Conservation (phyloP, 2,113 vertebrate genomes). For the Coregonus clupeaformis region DNA sequence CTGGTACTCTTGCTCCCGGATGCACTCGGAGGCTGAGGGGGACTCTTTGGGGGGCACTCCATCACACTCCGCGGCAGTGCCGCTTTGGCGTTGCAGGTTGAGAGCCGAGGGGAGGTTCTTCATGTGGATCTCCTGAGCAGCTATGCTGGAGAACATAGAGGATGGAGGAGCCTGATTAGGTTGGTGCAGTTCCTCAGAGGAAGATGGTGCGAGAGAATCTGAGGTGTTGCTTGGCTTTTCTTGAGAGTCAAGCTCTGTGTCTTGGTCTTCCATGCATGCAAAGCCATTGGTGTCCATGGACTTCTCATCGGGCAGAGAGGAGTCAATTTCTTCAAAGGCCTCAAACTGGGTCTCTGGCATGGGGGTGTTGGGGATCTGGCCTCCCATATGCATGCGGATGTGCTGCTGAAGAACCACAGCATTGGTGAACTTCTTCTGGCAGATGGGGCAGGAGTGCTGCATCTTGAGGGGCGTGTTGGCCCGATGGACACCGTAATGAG, state of each 20-base stretch:
- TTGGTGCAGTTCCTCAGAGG: slow-evolving; percentile 56
- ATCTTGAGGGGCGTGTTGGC: slow-evolving; percentile 86
- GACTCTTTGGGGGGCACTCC: slow-evolving; percentile 79
- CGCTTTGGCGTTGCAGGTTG: slow-evolving; percentile 83
- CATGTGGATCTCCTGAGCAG: slow-evolving; percentile 75
- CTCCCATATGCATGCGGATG: slow-evolving; percentile 98
- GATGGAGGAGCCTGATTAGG: slow-evolving; percentile 50
- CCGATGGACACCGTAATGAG: slow-evolving; percentile 92
- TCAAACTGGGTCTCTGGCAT: slow-evolving; percentile 81
- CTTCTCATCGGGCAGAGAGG: slow-evolving; percentile 65
- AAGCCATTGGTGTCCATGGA: slow-evolving; percentile 48
- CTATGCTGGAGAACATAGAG: slow-evolving; percentile 68
- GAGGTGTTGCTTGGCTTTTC: slow-evolving; percentile 64
- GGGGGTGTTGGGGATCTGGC: slow-evolving; percentile 93
- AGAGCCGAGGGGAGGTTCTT: slow-evolving; percentile 77
- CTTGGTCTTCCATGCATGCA: slow-evolving; percentile 73
- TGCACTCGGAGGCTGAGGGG: slow-evolving; percentile 45
- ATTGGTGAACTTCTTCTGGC: slow-evolving; percentile 98
- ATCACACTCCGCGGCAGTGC: slow-evolving; percentile 86
- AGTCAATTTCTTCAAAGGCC: slow-evolving; percentile 65
- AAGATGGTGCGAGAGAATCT: slow-evolving; percentile 33
- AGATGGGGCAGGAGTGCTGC: slow-evolving; percentile 97
- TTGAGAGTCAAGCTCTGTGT: slow-evolving; percentile 72
- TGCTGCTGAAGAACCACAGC: slow-evolving; percentile 95
- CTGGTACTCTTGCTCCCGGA: slow-evolving; percentile 80